phyloP scores from a whole-genome alignment of 2,797 vertebrate genomes.

The Glossophaga mutica region DNA sequence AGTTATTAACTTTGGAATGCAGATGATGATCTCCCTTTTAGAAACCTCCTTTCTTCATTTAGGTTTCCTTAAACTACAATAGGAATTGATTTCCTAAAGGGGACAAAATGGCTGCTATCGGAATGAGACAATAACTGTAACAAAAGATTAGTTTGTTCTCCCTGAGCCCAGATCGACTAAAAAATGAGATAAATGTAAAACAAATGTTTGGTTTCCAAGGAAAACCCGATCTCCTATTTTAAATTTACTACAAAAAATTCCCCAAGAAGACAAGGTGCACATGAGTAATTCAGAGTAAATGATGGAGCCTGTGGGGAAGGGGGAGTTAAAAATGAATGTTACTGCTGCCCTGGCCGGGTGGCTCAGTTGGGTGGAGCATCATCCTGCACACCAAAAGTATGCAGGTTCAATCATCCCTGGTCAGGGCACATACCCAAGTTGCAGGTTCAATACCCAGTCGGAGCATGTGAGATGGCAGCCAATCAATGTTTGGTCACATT shows the following conservation, averaged over 20 bases:
- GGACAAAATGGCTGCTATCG: neutral
- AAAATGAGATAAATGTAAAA: neutral
- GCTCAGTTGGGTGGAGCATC: neutral
- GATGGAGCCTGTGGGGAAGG: too few relatives aligned
- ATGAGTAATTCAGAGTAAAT: neutral
- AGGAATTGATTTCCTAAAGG: neutral
- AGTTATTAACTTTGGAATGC: neutral
- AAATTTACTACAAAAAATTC: neutral
- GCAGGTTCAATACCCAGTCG: neutral
- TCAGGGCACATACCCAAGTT: neutral
- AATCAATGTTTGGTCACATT: neutral
- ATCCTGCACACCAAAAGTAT: neutral
- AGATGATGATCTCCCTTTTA: neutral
- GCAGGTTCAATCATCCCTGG: neutral
- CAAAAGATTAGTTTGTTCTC: neutral
- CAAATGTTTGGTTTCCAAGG: neutral
- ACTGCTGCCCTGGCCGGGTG: neutral
- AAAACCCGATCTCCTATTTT: neutral
- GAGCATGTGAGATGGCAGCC: neutral
- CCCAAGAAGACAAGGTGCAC: neutral
- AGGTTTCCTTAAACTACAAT: neutral
- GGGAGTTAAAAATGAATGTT: neutral
- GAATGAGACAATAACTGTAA: neutral
- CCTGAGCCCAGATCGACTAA: neutral
- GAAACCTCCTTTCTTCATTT: neutral